phyloP scores from a whole-genome alignment of 2,113 vertebrate species.

The Gallinago paraguaiae region DNA sequence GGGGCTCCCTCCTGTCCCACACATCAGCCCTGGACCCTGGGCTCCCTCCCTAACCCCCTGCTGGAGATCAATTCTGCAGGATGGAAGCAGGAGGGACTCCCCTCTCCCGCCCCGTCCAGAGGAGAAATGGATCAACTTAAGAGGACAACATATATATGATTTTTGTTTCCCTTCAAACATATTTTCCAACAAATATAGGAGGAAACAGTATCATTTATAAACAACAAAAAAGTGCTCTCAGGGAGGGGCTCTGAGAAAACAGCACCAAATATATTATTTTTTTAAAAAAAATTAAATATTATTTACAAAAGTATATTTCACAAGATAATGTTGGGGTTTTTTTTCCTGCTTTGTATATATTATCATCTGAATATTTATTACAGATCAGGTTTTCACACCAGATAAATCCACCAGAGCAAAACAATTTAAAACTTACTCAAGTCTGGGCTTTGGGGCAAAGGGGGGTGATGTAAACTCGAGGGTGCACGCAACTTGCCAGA shows the following conservation, averaged over 20 bases:
- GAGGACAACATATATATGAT: background rate
- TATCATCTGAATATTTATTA: slow-evolving; percentile 66
- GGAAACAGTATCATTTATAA: slow-evolving; percentile 63
- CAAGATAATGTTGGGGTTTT: slow-evolving; percentile 16
- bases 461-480: background rate
- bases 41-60: background rate
- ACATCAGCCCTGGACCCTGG: rapidly evolving
- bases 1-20: background rate
- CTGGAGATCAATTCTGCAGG: background rate
- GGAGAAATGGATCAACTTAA: background rate
- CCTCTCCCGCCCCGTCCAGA: slow-evolving; percentile 10
- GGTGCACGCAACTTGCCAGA: background rate
- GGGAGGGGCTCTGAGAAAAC: slow-evolving; percentile 77
- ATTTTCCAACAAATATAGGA: slow-evolving; percentile 65
- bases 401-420: slow-evolving; percentile 9
- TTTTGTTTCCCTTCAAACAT: slow-evolving; percentile 73
- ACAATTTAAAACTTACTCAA: background rate
- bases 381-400: slow-evolving; percentile 24
- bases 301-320: slow-evolving; percentile 80
- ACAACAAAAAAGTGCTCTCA: slow-evolving; percentile 72
- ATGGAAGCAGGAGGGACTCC: background rate
- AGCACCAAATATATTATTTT: slow-evolving; percentile 84
- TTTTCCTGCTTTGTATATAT: slow-evolving; percentile 58
- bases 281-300: slow-evolving; percentile 80
- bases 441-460: background rate